Evolutionary conservation across 2,888 invertebrate species (phyloP), one percentile per base, ranked within the genome.

Genomic region (Drosophila mercatorum): DNA sequence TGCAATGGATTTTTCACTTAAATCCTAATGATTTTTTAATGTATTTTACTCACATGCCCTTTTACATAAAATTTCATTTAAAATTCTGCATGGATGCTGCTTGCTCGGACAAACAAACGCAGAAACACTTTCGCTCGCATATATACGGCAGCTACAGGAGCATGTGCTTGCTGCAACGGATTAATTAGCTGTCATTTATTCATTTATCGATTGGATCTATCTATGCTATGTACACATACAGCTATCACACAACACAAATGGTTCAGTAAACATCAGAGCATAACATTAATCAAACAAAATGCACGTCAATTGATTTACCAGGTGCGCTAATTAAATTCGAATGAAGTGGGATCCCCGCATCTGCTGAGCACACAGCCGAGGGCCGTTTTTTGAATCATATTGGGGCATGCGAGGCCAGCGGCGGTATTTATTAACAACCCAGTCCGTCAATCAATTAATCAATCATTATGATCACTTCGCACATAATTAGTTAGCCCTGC

Each of bases 121-220:
- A 26, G 34, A 66, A 52, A 75, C 60, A 70, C 49, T 56, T 61
- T 61, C 57, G 17, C 17, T 17, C 17, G 17, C 17, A 17, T 17
- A 17, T 17, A 17, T 17, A 17, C 17, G 17, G 17, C 17, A 17
- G 17, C 17, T 17, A 17, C 26, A 17, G 51, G 46, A 47, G 17
- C 53, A 14, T 43, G 38, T 44, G 41, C 2, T 57, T 44, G 36
- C 56, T 53, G 53, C 68, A 57, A 51, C 34, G 69, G 68, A 85
- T 80, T 85, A 89, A 86, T 88, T 86, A 80, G 76, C 83, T 88
- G 77, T 72, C 80, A 80, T 84, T 89, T 77, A 84, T 81, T 74
- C 71, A 79, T 79, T 81, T 79, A 87, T 85, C 66, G 81, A 83
- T 78, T 83, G 66, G 49, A 41, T 26, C 55, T 58, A 34, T 49